Evolutionary conservation across 2,797 vertebrate species (phyloP), one percentile per base, ranked within the genome.

Genomic region (Clarias fuscus): DNA sequence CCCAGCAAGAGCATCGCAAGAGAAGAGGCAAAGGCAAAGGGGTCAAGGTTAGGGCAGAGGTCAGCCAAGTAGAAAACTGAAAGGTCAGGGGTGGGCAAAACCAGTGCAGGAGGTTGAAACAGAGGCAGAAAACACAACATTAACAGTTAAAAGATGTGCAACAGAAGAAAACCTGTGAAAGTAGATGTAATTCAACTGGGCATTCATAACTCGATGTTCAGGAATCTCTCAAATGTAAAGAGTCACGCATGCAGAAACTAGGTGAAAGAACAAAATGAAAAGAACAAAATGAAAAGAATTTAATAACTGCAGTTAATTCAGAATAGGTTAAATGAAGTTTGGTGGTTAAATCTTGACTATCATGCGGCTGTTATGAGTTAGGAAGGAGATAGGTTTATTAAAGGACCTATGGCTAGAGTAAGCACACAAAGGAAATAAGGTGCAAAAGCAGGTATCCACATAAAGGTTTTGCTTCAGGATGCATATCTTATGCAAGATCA

Each of bases 1-100:
- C 96, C 94, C 95, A 90, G 96, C 96, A 93, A 93, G 94, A 95
- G 96, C 96, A 94, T 94, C 91, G 93, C 95, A 92, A 93, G 93
- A 93, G 91, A 93, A 92, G 93, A 93, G 94, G 95, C 95, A 96
- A 93, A 95, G 96, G 96, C 92, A 93, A 92, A 93, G 92, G 94
- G 92, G 93, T 92, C 95, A 92, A 95, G 91, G 91, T 94, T 93
- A 96, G 91, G 94, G 94, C 91, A 92, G 90, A 94, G 93, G 93
- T 93, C 94, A 92, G 94, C 95, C 94, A 93, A 92, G 92, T 92
- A 94, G 92, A 94, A 72, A 91, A 94, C 93, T 91, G 91, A 91
- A 94, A 93, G 92, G 92, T 90, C 86, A 94, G 93, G 82, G 75
- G 77, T 85, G 76, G n/a, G 86, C 83, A 88, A 80, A 88, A 88